Base-by-base conservation (phyloP, 2,888 invertebrate species). In the Drosophila prolongata region DNA sequence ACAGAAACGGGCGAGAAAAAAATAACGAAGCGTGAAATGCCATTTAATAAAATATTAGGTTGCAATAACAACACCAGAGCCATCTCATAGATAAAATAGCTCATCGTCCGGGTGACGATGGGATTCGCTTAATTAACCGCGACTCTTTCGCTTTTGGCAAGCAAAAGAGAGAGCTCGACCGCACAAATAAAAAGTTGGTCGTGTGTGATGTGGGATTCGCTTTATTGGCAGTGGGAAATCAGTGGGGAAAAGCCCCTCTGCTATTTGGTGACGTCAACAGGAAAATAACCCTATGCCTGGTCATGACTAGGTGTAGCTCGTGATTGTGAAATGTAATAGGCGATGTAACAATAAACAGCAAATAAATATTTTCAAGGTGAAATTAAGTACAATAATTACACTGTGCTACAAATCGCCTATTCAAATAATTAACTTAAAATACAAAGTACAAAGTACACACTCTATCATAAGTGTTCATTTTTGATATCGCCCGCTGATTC, bases 41-140 rank as follows among this genome's bases (percentile, higher is more conserved):
- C 70, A 77, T 78, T 84, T 66, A 79, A 84, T 81, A 78, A 78
- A 83, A 78, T 83, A 87, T 84, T 65, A 68, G 75, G 50, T 83
- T 78, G 77, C 78, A 83, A 80, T 46, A 77, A 80, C 62, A 80
- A 47, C 14, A 53, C 13, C 44, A 40, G 19, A 30, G 44, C 72
- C 80, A 80, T 83, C 72, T 72, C 80, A 70, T 62, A 77, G 83
- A 87, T 87, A 84, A 86, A 78, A 71, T 14, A 64, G 46, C 65
- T 65, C 65, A 65, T 27, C 75, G 75, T 59, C 68, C 61, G 46
- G 34, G 57, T 27, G 57, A 16, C 71, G 83, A 83, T 83, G 81
- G 76, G 80, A 83, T 83, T 75, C 79, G 75, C 79, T 79, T 80
- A 87, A 85, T 87, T 85, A 82, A 70, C 60, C 60, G 71, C 79